Evolutionary conservation across 2,113 vertebrate genomes (phyloP).

Genomic region (Paedocypris sp.): DNA sequence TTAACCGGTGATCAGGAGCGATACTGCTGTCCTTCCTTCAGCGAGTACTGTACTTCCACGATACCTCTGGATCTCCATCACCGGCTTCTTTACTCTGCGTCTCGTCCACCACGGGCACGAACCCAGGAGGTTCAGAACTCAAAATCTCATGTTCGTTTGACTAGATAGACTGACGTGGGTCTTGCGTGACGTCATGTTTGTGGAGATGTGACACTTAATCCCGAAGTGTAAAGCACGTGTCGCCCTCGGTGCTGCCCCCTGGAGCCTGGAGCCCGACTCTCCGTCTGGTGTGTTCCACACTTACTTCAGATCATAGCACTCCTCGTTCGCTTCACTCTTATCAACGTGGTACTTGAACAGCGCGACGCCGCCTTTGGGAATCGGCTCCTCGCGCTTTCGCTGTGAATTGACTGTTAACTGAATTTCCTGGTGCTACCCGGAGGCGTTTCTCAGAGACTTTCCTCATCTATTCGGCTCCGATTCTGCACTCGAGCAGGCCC

Average conservation of each 20-base stretch:
- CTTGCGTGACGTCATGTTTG: conserved; percentile 7
- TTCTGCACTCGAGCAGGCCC: conserved; percentile 25
- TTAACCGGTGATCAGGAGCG: conserved; percentile 66
- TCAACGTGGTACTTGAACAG: conserved; percentile 55
- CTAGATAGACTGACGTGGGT: conserved; percentile 9
- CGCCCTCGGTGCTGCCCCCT: conserved; percentile 37
- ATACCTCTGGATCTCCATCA: conserved; percentile 46
- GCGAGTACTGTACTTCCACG: conserved; percentile 58
- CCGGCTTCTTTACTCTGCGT: conserved; percentile 32
- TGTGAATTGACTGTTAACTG: conserved; percentile 54
- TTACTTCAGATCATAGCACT: too few species aligned
- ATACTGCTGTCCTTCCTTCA: conserved; percentile 56
- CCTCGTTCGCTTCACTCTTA: too few species aligned
- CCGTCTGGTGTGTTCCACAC: too few species aligned
- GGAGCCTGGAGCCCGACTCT: too few species aligned
- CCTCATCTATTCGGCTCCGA: too few species aligned
- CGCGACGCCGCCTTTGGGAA: conserved; percentile 40
- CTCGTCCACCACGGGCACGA: too few species aligned
- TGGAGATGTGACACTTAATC: background rate
- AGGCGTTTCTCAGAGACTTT: conserved; percentile 16
- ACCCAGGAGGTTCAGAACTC: too few species aligned
- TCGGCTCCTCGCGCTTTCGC: conserved; percentile 45
- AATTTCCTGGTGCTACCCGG: conserved; percentile 38
- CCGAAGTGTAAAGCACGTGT: background rate
- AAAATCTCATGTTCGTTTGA: background rate